Conservation (phyloP, 1,140 invertebrate genomes). For the Calephelis nemesis region DNA sequence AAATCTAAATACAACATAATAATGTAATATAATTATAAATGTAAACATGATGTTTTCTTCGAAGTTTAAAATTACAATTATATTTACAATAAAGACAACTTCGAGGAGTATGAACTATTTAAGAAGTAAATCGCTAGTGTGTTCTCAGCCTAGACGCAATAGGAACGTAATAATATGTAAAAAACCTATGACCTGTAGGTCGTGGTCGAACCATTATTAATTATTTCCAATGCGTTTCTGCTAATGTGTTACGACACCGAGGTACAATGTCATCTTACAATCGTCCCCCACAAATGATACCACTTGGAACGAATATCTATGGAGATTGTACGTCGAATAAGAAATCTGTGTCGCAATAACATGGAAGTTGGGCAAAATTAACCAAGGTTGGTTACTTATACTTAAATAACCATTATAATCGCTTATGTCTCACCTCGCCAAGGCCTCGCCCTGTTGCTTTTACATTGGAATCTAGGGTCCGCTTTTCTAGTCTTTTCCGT, state of each 20-base stretch:
- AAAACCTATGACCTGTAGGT: constrained; percentile 25
- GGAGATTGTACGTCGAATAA: background rate
- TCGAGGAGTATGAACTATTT: too few species aligned
- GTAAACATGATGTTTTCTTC: too few species aligned
- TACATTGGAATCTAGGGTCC: too few species aligned
- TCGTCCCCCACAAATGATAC: background rate
- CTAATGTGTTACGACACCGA: constrained; percentile 8
- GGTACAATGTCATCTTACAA: constrained; percentile 9
- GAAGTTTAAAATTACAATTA: too few species aligned
- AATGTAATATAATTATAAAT: too few species aligned
- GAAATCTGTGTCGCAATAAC: background rate
- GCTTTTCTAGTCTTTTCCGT: too few species aligned
- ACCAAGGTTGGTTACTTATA: too few species aligned
- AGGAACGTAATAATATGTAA: constrained; percentile 22
- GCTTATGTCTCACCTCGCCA: too few species aligned
- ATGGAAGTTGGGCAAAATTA: background rate
- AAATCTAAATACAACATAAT: too few species aligned
- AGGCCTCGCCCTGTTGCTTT: too few species aligned
- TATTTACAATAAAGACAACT: too few species aligned
- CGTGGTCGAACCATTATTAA: constrained; percentile 26
- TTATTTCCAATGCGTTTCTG: constrained; percentile 17
- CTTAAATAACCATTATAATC: background rate
- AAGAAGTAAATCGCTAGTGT: background rate
- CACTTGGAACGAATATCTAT: background rate
- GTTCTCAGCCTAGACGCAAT: background rate